Base-by-base conservation (phyloP, 2,797 vertebrate species). In the Nannoperca obscura region DNA sequence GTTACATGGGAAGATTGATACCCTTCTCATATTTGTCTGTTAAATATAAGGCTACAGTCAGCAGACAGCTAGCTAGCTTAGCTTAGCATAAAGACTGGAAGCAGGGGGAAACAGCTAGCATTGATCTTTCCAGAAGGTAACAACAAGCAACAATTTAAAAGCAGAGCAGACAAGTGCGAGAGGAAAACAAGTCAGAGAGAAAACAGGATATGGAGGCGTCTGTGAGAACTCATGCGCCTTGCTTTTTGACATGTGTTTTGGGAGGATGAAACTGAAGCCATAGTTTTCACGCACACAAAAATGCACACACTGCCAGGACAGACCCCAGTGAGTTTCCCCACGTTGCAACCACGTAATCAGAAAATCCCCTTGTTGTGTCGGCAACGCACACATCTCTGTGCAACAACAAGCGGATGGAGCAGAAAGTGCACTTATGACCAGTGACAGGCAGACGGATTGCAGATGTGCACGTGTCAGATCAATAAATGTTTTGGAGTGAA, bases 391-490 rank as follows among this genome's bases (percentile, higher is more conserved):
- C 62, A 75, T 65, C 50, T 67, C 63, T 24, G 20, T n/a, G 67
- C 61, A 70, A 20, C 58, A 67, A 20, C 70, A 59, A 44, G 63
- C 46, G 63, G 42, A 81, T 15, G 32, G 54, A 81, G 46, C 64
- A 64, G 32, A 78, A 53, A 61, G 74, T 49, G 34, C 80, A 68
- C 49, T 78, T 70, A 62, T 68, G 69, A 62, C 76, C 68, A 78
- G 4, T 67, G 77, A 83, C 69, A 64, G 80, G 54, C 47, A 59
- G 83, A 87, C 71, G 63, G 71, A 70, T n/a, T 74, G 71, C 88
- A 92, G 83, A 90, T 88, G 85, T 88, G 84, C 50, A 74, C 14
- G 74, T 65, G 76, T 90, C 88, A 89, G 64, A 86, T 87, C 61
- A 75, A 87, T 87, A 84, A 77, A 78, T 54, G 76, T 68, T 76